Percentiles rank a stretch among this genome's conserved stretches.
Conservation (phyloP, 64 coral and sea anemone species). For the Exaiptasia diaphana region DNA sequence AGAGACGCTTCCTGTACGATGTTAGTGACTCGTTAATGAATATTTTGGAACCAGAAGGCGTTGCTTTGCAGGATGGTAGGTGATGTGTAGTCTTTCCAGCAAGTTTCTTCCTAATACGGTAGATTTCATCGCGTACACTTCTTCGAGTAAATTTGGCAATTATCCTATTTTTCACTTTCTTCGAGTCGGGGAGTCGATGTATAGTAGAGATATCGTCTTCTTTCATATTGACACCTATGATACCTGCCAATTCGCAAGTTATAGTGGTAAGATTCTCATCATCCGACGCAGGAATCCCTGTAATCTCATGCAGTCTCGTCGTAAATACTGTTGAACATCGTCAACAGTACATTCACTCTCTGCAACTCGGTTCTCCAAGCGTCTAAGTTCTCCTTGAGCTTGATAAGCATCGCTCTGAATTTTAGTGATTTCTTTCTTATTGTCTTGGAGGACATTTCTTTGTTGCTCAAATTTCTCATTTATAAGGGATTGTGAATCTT, state of each 20-base stretch:
- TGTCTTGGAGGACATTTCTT: too few species aligned
- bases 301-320: too few species aligned
- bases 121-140: slow-evolving; percentile 26
- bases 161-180: slow-evolving; percentile 34
- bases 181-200: slow-evolving; percentile 27
- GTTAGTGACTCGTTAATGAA: not conserved
- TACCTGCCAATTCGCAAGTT: too few species aligned
- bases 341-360: too few species aligned
- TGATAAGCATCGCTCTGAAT: too few species aligned
- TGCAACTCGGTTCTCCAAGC: too few species aligned
- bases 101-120: not conserved
- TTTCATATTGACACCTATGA: not conserved
- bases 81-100: slow-evolving; percentile 5
- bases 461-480: too few species aligned
- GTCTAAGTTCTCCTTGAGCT: too few species aligned
- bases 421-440: too few species aligned
- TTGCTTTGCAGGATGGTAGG: slow-evolving; percentile 1
- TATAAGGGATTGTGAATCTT: too few species aligned
- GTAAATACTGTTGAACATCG: too few species aligned
- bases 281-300: not conserved
- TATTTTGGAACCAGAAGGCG: not conserved
- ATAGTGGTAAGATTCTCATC: too few species aligned
- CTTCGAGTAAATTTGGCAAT: slow-evolving; percentile 38
- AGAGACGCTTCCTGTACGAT: not conserved
- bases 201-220: slow-evolving; percentile 13